These are phyloP conservation scores for Trypoxylon attenuatum DNA, from an alignment of 2,888 invertebrate species.

Conservation along the genomic window DNA sequence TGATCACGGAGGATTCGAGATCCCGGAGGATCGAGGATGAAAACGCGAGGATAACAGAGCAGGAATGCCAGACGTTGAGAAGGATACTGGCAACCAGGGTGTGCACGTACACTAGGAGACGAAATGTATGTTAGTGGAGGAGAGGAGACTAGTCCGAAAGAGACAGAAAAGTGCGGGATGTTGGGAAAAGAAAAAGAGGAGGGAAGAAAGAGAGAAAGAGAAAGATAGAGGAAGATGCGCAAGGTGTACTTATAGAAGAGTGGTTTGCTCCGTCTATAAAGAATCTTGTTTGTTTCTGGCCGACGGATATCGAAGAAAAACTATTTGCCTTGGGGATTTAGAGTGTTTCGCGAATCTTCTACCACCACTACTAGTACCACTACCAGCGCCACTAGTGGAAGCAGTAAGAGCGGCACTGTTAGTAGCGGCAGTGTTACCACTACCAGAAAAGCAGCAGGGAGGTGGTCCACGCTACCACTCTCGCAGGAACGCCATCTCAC, in stretches of 20 bases:
- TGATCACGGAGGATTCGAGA: too few relatives aligned
- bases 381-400: background rate
- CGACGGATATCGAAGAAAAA: conserved; percentile 68
- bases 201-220: conserved; percentile 12
- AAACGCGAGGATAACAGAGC: too few relatives aligned
- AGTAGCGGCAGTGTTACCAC: conserved; percentile 16
- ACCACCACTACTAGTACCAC: background rate
- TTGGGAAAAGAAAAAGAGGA: conserved; percentile 9
- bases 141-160: too few relatives aligned
- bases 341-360: conserved; percentile 58
- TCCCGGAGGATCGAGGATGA: too few relatives aligned
- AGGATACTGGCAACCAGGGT: background rate
- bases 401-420: conserved; percentile 2
- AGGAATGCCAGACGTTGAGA: too few relatives aligned
- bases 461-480: too few relatives aligned
- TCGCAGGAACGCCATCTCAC: conserved; percentile 27
- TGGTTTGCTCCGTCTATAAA: conserved; percentile 70
- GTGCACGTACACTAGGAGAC: too few relatives aligned
- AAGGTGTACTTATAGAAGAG: conserved; percentile 67
- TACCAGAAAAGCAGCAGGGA: background rate
- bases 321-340: conserved; percentile 68
- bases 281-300: conserved; percentile 72
- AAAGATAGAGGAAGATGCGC: conserved; percentile 16
- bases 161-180: background rate
- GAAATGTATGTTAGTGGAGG: too few relatives aligned